These are phyloP conservation scores for Chaenogobius annularis DNA, from an alignment of 2,113 vertebrate genomes.

Conservation along the genomic window DNA sequence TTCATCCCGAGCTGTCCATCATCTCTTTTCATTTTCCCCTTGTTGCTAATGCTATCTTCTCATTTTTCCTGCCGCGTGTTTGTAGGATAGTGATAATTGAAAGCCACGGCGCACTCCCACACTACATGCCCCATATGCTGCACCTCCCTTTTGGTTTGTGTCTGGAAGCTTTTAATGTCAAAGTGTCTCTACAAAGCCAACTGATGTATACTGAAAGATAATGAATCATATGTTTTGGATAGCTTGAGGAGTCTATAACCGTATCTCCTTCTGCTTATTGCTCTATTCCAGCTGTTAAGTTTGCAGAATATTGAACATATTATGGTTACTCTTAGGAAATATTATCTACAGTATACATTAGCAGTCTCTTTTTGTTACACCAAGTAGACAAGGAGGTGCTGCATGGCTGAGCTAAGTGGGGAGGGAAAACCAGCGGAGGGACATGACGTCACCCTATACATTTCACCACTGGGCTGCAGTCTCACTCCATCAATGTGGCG, in stretches of 20 bases:
- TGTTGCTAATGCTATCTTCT: conserved; percentile 50
- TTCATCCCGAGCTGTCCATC: conserved; percentile 55
- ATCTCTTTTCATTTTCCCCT: conserved; percentile 58
- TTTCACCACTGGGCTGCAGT: conserved; percentile 44
- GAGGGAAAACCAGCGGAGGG: conserved; percentile 20
- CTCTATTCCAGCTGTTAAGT: conserved; percentile 28
- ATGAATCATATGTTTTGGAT: conserved; percentile 42
- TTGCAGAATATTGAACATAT: conserved; percentile 52
- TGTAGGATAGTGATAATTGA: conserved; percentile 71
- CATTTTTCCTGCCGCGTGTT: conserved; percentile 64
- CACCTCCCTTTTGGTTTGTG: conserved; percentile 46
- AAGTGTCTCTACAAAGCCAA: conserved; percentile 72
- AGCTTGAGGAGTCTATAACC: conserved; percentile 22
- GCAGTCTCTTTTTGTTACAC: conserved; percentile 30
- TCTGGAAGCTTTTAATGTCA: conserved; percentile 74
- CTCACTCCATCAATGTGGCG: conserved; percentile 42
- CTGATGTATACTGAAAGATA: conserved; percentile 52
- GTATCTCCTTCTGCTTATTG: not conserved
- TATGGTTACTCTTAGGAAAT: conserved; percentile 27
- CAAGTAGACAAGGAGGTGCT: conserved; percentile 46
- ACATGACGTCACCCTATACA: conserved; percentile 59
- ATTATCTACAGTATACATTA: conserved; percentile 62
- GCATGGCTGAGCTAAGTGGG: conserved; percentile 44
- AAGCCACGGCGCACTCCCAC: conserved; percentile 67
- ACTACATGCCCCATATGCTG: conserved; percentile 67